Percentiles rank a stretch among this genome's conserved stretches.
These are phyloP conservation scores for Catharus bicknelli DNA, from an alignment of 2,113 vertebrate genomes.

Conservation along the genomic window DNA sequence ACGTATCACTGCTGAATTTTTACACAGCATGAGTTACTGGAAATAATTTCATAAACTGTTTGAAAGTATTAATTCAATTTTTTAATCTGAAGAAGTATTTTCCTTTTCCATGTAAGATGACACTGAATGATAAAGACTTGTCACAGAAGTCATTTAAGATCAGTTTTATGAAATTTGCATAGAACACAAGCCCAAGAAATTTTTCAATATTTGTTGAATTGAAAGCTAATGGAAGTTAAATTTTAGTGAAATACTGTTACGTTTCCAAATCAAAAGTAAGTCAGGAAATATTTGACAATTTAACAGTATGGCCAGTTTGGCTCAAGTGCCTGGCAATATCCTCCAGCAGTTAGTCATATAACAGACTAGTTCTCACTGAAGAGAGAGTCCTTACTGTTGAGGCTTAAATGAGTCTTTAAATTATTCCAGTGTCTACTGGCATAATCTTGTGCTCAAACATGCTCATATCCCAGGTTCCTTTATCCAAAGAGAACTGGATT, in stretches of 20 bases:
- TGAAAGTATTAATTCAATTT: neutral
- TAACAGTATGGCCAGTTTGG: neutral
- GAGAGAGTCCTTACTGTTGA: neutral
- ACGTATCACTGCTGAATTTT: neutral
- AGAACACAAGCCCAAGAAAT: neutral
- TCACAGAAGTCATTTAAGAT: neutral
- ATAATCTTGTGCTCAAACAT: neutral
- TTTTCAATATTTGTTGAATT: neutral
- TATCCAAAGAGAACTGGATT: neutral
- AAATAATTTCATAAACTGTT: neutral
- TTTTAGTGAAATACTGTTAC: neutral
- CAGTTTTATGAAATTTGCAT: neutral
- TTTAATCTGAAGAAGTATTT: neutral
- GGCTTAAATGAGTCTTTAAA: neutral
- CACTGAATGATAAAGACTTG: neutral
- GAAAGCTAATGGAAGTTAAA: neutral
- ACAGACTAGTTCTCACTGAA: neutral
- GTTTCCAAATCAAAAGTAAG: neutral
- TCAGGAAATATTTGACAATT: neutral
- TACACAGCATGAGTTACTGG: neutral
- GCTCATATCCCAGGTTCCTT: neutral
- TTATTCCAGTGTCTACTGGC: neutral
- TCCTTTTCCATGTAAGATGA: neutral
- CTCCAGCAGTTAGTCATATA: neutral
- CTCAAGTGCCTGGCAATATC: neutral